phyloP scores from a whole-genome alignment of 2,113 vertebrate species.

The Laticauda laticaudata region DNA sequence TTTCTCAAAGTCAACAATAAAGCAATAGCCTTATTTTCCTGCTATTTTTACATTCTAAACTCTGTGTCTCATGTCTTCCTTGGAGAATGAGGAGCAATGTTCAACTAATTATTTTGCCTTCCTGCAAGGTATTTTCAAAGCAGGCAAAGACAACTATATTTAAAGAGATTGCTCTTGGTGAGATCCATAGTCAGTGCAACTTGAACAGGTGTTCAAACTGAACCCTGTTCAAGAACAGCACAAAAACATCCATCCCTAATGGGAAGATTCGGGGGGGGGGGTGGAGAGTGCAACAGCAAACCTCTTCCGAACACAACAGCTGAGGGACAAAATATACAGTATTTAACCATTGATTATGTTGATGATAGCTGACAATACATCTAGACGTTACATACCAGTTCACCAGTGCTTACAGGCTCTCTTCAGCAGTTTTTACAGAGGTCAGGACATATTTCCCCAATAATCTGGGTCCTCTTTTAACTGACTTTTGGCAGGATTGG shows the following conservation, averaged over 20 bases:
- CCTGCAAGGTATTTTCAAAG: not conserved
- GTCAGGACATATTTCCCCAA: too few relatives aligned
- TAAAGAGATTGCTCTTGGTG: not conserved
- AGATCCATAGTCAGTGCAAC: not conserved
- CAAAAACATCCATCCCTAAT: not conserved
- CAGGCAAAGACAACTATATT: not conserved
- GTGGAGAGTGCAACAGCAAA: too few relatives aligned
- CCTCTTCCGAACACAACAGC: not conserved
- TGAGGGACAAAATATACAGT: not conserved
- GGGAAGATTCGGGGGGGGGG: not conserved
- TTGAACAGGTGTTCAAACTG: not conserved
- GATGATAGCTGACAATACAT: not conserved
- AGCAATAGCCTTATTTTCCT: not conserved
- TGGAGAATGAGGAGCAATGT: not conserved
- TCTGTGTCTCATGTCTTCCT: not conserved
- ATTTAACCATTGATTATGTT: too few relatives aligned
- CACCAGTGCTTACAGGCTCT: too few relatives aligned
- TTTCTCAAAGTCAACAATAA: not conserved
- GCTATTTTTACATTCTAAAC: not conserved
- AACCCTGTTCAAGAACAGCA: not conserved
- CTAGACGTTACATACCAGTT: too few relatives aligned
- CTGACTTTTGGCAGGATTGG: too few relatives aligned
- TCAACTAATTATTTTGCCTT: not conserved
- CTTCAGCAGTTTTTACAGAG: too few relatives aligned
- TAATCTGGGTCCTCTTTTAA: too few relatives aligned